Evolutionary conservation across 2,113 vertebrate genomes (phyloP).

Genomic region (Mirounga angustirostris): DNA sequence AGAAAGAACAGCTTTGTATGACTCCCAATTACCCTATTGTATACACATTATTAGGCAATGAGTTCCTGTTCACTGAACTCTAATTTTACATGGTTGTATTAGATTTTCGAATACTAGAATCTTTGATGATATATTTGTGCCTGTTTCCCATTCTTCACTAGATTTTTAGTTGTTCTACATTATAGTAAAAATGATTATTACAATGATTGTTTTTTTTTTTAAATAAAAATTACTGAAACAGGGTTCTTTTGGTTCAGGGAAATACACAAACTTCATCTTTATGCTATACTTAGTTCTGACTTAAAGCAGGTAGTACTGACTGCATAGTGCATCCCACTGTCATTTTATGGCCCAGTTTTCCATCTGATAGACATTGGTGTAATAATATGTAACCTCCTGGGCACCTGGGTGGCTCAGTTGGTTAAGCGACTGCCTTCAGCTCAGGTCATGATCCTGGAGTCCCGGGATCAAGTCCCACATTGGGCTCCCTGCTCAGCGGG

Average conservation of each 20-base stretch:
- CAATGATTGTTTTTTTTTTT: not conserved
- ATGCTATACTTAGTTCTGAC: not conserved
- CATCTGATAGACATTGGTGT: not conserved
- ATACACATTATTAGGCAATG: not conserved
- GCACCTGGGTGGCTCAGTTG: too few relatives aligned
- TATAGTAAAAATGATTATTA: not conserved
- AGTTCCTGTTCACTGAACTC: not conserved
- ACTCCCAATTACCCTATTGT: not conserved
- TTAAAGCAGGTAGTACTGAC: not conserved
- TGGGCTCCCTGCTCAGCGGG: too few relatives aligned
- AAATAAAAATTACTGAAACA: not conserved
- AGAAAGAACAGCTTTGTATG: not conserved
- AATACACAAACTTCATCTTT: not conserved
- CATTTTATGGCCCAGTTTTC: not conserved
- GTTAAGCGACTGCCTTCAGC: too few relatives aligned
- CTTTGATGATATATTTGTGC: not conserved
- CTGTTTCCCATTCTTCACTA: slow-evolving; percentile 18
- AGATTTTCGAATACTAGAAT: not conserved
- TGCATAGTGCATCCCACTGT: not conserved
- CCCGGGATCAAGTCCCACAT: too few relatives aligned
- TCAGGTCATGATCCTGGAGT: too few relatives aligned
- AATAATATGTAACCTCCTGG: not conserved
- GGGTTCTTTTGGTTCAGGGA: not conserved
- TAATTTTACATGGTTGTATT: not conserved
- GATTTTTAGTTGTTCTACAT: not conserved